Conservation (phyloP, 1,140 invertebrate genomes). For the Psilanteris sp. region DNA sequence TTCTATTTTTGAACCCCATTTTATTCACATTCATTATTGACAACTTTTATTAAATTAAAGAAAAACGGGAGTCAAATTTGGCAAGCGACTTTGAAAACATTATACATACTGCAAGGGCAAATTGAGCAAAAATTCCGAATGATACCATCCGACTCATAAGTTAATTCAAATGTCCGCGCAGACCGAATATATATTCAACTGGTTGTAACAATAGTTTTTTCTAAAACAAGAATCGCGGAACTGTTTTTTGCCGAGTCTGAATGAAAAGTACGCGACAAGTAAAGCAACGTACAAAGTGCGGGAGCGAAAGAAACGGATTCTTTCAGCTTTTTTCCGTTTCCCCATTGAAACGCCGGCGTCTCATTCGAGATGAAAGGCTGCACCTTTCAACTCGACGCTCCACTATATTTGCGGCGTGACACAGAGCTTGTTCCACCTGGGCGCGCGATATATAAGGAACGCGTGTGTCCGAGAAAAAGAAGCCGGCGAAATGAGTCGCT, state of each 20-base stretch:
- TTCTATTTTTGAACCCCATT: no score
- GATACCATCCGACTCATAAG: no score
- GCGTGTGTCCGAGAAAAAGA: slow-evolving; percentile 54
- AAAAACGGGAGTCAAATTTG: no score
- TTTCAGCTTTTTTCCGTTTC: slow-evolving; percentile 52
- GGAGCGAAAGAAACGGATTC: slow-evolving; percentile 56
- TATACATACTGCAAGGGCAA: no score
- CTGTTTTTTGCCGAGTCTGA: slow-evolving; percentile 16
- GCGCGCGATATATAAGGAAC: slow-evolving; percentile 47
- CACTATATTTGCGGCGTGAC: slow-evolving; percentile 56
- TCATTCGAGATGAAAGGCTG: slow-evolving; percentile 55
- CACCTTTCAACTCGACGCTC: slow-evolving; percentile 52
- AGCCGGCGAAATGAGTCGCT: slow-evolving; percentile 47
- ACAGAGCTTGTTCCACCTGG: slow-evolving; percentile 57
- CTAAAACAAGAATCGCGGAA: not conserved
- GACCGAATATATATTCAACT: no score
- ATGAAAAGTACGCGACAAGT: slow-evolving; percentile 49
- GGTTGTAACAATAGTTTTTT: no score
- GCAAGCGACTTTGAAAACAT: no score
- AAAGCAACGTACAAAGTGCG: slow-evolving; percentile 38
- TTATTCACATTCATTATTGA: no score
- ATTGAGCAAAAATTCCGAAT: no score
- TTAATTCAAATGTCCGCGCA: no score
- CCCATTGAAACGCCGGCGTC: slow-evolving; percentile 47
- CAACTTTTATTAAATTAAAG: no score